Evolutionary conservation across 2,113 vertebrate genomes (phyloP), one percentile per base, ranked within the genome.

Genomic region (Callionymus lyra): DNA sequence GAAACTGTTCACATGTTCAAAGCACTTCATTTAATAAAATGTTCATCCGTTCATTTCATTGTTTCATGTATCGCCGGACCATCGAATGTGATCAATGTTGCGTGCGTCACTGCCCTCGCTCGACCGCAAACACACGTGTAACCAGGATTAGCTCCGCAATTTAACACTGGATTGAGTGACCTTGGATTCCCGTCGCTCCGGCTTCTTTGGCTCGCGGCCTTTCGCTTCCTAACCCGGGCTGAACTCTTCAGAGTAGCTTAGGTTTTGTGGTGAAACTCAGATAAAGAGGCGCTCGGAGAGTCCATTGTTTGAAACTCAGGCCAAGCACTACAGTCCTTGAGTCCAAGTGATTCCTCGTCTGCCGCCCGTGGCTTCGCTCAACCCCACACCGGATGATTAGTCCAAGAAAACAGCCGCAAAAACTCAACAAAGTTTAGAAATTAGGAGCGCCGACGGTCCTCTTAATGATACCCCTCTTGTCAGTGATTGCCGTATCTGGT

Each of bases 191-290:
- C 58, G 50, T 65, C 39, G 47, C 63, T 38, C 44, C 11, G 44
- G 14, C 57, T 39, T 41, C 55, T 50, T 15, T 56, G 61, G 41
- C 43, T 47, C 58, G 36, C 53, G 12, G 45, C 12, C 43, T 50
- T 42, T 65, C 41, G 39, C 50, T 45, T 57, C 38, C 4, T 52
- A 46, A 46, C 41, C 50, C 52, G 14, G 12, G 65, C 54, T 69
- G 59, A 73, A 65, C 64, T 52, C 50, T 34, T 45, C 50, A 53
- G 55, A 64, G 59, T 50, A 41, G 40, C 50, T 44, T 47, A 60
- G 52, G 67, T 60, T 63, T 76, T 70, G 79, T 65, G 79, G 70
- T 66, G 6, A 51, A n/a, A 38, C 56, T 65, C 41, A 53, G 76
- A 77, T 79, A 74, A 72, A 72, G 58, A 65, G n/a, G 46, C 16